phyloP scores from a whole-genome alignment of 1,140 invertebrate species.

The Macrotrachela quadricornifera region DNA sequence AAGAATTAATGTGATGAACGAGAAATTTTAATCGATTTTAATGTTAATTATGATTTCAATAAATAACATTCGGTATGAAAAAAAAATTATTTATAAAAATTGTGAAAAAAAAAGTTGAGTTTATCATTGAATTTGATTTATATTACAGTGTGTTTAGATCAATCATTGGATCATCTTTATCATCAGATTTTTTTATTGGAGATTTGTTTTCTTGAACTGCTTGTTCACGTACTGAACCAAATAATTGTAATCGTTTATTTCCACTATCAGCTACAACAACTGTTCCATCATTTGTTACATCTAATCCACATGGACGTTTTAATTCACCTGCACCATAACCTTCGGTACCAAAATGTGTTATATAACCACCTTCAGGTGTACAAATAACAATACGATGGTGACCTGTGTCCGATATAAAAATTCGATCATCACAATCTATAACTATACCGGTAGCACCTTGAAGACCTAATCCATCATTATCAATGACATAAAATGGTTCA shows the following conservation, averaged over 20 bases:
- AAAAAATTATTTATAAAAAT: too few species aligned
- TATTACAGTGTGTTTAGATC: too few species aligned
- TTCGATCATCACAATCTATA: conserved; percentile 17
- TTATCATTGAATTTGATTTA: too few species aligned
- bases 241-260: conserved; percentile 92
- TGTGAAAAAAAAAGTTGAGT: too few species aligned
- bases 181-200: too few species aligned
- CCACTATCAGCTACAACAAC: conserved; percentile 90
- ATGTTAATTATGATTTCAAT: too few species aligned
- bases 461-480: conserved; percentile 52
- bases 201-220: too few species aligned
- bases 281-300: conserved; percentile 86
- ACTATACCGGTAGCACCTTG: conserved; percentile 22
- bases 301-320: conserved; percentile 89
- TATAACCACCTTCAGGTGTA: conserved; percentile 19
- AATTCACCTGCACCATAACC: conserved; percentile 40
- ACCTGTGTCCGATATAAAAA: conserved; percentile 20
- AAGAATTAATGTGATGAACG: too few species aligned
- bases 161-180: too few species aligned
- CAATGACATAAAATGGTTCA: conserved; percentile 58
- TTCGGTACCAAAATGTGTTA: conserved; percentile 31
- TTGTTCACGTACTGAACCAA: conserved; percentile 27
- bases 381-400: conserved; percentile 23
- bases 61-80: too few species aligned
- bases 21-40: too few species aligned